These are phyloP conservation scores for Amphiprion clarkii DNA, from an alignment of 2,797 vertebrate genomes.

Conservation along the genomic window DNA sequence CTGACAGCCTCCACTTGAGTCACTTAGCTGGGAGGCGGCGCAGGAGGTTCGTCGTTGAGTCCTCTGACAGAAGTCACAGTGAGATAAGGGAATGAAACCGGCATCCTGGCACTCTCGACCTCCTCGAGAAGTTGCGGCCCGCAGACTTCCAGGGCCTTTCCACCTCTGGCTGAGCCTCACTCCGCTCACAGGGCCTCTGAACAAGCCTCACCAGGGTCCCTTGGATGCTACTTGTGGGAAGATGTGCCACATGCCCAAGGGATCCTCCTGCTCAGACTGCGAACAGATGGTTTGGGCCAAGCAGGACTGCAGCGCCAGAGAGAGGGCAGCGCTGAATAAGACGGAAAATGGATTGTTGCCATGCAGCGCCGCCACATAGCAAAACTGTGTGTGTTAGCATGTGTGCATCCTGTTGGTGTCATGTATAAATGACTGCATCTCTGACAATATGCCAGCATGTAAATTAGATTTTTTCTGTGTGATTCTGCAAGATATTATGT, in stretches of 20 bases:
- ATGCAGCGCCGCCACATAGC: neutral
- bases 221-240: slow-evolving; percentile 42
- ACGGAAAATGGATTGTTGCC: slow-evolving; percentile 37
- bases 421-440: neutral
- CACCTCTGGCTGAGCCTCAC: slow-evolving; percentile 37
- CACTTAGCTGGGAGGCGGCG: slow-evolving; percentile 54
- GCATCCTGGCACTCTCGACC: slow-evolving; percentile 20
- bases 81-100: too few relatives aligned
- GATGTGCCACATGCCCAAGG: slow-evolving; percentile 43
- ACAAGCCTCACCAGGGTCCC: slow-evolving; percentile 29
- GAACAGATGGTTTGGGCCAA: slow-evolving; percentile 63
- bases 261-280: slow-evolving; percentile 35
- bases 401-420: slow-evolving; percentile 5
- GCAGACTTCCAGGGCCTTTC: slow-evolving; percentile 46
- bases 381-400: neutral
- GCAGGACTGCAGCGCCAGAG: slow-evolving; percentile 34
- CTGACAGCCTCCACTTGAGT: slow-evolving; percentile 67
- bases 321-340: slow-evolving; percentile 37
- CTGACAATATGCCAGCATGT: neutral
- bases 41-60: slow-evolving; percentile 42
- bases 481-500: too few relatives aligned
- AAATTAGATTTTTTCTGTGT: too few relatives aligned
- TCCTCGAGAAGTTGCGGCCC: slow-evolving; percentile 21
- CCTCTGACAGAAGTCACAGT: slow-evolving; percentile 21
- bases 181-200: slow-evolving; percentile 36